Evolutionary conservation across 1,140 invertebrate genomes (phyloP).

Genomic region (Nymphalis io): DNA sequence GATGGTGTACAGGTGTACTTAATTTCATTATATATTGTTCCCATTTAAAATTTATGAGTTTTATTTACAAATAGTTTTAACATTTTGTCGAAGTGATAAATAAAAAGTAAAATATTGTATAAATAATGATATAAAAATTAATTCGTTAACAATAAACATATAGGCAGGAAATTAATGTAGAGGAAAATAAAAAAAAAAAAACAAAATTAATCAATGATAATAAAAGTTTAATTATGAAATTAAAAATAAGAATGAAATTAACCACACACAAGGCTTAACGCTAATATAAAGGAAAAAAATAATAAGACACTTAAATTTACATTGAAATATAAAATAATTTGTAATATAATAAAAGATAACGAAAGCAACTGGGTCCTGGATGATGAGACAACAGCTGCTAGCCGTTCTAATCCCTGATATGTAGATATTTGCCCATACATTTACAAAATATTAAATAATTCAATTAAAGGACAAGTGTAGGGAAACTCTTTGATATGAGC

Average conservation of each 20-base stretch:
- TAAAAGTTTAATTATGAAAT: slow-evolving; percentile 80
- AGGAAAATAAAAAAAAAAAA: slow-evolving; percentile 64
- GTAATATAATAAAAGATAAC: slow-evolving; percentile 34
- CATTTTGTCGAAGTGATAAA: slow-evolving; percentile 39
- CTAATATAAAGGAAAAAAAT: slow-evolving; percentile 70
- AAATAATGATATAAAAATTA: not conserved
- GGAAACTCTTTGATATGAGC: slow-evolving; percentile 62
- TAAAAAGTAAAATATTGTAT: not conserved
- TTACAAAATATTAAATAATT: slow-evolving; percentile 51
- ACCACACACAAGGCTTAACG: slow-evolving; percentile 77
- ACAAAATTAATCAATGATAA: slow-evolving; percentile 75
- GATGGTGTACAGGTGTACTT: slow-evolving; percentile 74
- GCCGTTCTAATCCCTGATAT: slow-evolving; percentile 70
- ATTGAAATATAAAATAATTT: slow-evolving; percentile 47
- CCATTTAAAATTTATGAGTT: slow-evolving; percentile 77
- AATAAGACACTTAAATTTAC: slow-evolving; percentile 58
- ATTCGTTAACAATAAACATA: slow-evolving; percentile 40
- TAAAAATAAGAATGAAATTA: slow-evolving; percentile 80
- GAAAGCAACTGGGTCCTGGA: slow-evolving; percentile 29
- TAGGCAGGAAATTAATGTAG: slow-evolving; percentile 49
- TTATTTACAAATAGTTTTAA: slow-evolving; percentile 76
- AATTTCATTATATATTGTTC: slow-evolving; percentile 75
- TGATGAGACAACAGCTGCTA: slow-evolving; percentile 51
- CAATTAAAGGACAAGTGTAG: slow-evolving; percentile 50
- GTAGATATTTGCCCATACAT: slow-evolving; percentile 62